A percentile compares a stretch with the other conserved stretches of the same genome.
Conservation (phyloP, 2,888 invertebrate genomes). For the Onchidella celtica region DNA sequence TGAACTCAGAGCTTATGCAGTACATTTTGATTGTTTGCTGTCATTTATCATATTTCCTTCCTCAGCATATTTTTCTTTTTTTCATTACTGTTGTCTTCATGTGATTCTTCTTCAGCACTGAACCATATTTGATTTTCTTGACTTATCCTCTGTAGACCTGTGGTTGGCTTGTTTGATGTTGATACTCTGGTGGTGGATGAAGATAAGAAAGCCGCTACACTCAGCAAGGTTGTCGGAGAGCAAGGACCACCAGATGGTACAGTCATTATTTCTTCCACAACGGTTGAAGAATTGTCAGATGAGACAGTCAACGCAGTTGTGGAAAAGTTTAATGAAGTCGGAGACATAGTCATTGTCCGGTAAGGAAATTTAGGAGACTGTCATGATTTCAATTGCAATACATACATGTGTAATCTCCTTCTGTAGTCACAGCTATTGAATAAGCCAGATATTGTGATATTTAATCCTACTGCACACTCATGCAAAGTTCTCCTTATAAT, state of each 20-base stretch:
- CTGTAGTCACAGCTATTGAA: no score
- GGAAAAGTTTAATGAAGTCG: constrained; percentile 88
- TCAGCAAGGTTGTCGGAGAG: constrained; percentile 84
- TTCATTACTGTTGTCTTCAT: no score
- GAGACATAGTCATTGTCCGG: constrained; percentile 93
- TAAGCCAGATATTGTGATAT: no score
- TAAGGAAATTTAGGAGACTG: constrained; percentile 52
- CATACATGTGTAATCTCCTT: no score
- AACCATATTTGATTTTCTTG: not conserved
- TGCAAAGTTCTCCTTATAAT: no score
- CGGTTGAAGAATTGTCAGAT: constrained; percentile 86
- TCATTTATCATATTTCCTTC: no score
- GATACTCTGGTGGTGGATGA: constrained; percentile 91
- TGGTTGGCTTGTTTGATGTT: constrained; percentile 93
- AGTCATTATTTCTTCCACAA: constrained; percentile 86
- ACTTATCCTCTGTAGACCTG: constrained; percentile 85
- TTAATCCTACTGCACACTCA: no score
- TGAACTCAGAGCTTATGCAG: no score
- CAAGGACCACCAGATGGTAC: constrained; percentile 98
- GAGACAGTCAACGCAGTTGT: constrained; percentile 89
- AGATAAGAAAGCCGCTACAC: constrained; percentile 88
- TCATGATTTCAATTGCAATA: no score
- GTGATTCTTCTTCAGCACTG: no score
- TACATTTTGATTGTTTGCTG: no score
- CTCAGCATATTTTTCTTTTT: no score